A percentile compares a stretch with the other conserved stretches of the same genome.
Conservation (phyloP, 2,113 vertebrate genomes). For the Ahaetulla prasina region DNA sequence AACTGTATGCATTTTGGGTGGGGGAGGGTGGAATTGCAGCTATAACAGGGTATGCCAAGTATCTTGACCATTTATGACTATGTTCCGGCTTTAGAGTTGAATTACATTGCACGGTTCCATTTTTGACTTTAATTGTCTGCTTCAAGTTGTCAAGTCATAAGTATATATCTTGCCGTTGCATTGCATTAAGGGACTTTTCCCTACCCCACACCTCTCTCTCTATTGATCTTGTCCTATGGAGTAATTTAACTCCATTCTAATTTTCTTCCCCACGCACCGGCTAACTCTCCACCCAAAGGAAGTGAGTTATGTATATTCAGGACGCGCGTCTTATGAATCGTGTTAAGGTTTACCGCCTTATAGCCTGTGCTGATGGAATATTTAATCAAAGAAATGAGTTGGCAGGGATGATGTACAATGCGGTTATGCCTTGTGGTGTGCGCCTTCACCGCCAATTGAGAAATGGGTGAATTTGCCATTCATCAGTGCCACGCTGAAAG, state of each 20-base stretch:
- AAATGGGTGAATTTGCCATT: conserved; percentile 67
- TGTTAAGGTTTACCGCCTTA: conserved; percentile 76
- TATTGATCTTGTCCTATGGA: conserved; percentile 67
- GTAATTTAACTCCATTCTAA: conserved; percentile 78
- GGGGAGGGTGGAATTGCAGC: not conserved
- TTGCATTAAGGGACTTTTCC: conserved; percentile 60
- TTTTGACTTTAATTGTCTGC: conserved; percentile 66
- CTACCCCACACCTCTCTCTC: conserved; percentile 37
- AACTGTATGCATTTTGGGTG: not conserved
- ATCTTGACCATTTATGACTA: conserved; percentile 35
- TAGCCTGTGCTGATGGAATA: conserved; percentile 77
- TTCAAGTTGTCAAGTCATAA: conserved; percentile 65
- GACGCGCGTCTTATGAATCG: conserved; percentile 77
- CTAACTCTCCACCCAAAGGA: conserved; percentile 60
- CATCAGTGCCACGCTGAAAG: conserved; percentile 71
- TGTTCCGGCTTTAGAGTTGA: conserved; percentile 60
- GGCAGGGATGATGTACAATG: conserved; percentile 77
- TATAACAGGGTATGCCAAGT: conserved; percentile 34
- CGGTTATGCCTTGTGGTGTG: conserved; percentile 60
- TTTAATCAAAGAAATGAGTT: conserved; percentile 84
- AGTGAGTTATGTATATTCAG: conserved; percentile 81
- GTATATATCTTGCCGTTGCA: conserved; percentile 67
- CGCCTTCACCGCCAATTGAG: conserved; percentile 68
- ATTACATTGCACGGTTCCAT: conserved; percentile 51
- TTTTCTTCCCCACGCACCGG: conserved; percentile 68